These are phyloP conservation scores for Amiota minor DNA, from an alignment of 2,888 invertebrate genomes.

Conservation along the genomic window DNA sequence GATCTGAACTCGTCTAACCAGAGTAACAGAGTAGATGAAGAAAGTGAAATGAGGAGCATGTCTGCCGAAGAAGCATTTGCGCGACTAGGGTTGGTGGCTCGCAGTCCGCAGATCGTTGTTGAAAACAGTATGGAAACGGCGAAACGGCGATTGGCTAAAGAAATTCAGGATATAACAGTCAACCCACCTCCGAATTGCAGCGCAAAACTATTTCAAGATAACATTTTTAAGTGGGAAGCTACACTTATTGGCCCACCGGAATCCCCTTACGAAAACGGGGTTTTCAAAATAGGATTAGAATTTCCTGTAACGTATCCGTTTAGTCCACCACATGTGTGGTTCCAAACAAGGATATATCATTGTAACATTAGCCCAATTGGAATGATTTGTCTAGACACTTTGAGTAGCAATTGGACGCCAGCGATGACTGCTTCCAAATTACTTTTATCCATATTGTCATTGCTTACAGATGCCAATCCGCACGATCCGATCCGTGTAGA, in stretches of 20 bases:
- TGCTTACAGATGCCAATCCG: slow-evolving; percentile 37
- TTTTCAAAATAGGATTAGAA: slow-evolving; percentile 17
- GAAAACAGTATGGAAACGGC: too few species aligned
- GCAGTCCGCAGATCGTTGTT: too few species aligned
- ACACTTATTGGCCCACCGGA: slow-evolving; percentile 29
- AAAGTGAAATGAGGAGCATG: too few species aligned
- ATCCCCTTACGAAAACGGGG: slow-evolving; percentile 33
- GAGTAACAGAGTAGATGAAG: too few species aligned
- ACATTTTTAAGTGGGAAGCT: slow-evolving; percentile 34
- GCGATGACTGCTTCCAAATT: slow-evolving; percentile 31
- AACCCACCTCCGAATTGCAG: slow-evolving; percentile 18
- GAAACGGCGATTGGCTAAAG: too few species aligned
- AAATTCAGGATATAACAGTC: slow-evolving; percentile 1
- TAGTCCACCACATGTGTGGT: slow-evolving; percentile 25
- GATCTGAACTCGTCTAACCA: too few species aligned
- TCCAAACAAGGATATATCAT: slow-evolving; percentile 34
- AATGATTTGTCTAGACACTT: slow-evolving; percentile 33
- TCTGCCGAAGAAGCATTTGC: too few species aligned
- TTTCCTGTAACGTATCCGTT: slow-evolving; percentile 29
- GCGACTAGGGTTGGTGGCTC: too few species aligned
- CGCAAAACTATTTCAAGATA: neutral
- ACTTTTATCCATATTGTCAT: slow-evolving; percentile 31
- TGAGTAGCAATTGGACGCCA: slow-evolving; percentile 32
- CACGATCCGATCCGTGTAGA: slow-evolving; percentile 23
- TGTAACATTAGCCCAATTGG: slow-evolving; percentile 31